A percentile compares a stretch with the other conserved stretches of the same genome.
Evolutionary conservation across 2,888 invertebrate genomes (phyloP).

Genomic region (Tipula confusa): DNA sequence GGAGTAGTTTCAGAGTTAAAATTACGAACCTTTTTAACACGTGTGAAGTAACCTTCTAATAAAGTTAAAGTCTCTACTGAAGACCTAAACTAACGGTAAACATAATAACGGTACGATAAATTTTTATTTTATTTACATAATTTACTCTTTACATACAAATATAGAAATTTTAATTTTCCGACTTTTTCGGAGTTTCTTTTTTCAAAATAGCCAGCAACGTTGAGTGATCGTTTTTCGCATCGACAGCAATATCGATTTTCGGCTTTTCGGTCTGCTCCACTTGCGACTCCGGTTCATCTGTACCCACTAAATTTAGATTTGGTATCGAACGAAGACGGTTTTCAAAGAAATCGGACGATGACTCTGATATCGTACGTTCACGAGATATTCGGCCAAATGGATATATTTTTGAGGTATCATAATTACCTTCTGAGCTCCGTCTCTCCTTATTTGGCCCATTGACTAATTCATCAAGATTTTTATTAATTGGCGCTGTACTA

Average conservation of each 20-base stretch:
- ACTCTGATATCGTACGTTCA: background rate
- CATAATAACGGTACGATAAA: background rate
- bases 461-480: background rate
- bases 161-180: background rate
- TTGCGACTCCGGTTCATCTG: background rate
- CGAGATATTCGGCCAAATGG: conserved; percentile 26
- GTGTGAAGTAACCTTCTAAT: no score
- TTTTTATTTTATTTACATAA: background rate
- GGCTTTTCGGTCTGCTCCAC: background rate
- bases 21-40: no score
- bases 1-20: no score
- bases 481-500: background rate
- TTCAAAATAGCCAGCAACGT: background rate
- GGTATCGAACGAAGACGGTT: conserved; percentile 5
- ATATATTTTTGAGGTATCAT: conserved; percentile 29
- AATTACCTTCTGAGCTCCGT: conserved; percentile 27
- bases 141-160: background rate
- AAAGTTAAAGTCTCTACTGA: no score
- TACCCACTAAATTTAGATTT: background rate
- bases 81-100: no score
- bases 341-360: conserved; percentile 26
- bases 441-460: background rate
- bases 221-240: background rate
- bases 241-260: background rate
- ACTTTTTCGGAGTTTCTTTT: conserved; percentile 5